Conservation (phyloP, 92 coral and sea anemone genomes). For the Muricea muricata region DNA sequence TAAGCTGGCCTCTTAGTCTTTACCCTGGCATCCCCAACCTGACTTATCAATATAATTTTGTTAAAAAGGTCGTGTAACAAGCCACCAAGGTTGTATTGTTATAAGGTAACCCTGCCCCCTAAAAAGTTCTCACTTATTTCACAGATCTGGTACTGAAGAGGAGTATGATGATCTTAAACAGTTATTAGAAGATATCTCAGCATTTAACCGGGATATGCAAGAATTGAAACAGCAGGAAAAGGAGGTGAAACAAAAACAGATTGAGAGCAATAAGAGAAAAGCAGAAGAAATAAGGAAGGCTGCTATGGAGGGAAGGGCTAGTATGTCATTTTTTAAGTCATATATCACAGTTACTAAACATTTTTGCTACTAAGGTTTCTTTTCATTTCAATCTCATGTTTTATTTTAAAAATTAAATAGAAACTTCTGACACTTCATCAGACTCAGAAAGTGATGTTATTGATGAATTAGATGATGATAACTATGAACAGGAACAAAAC, state of each 20-base stretch:
- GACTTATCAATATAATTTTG: too few species aligned
- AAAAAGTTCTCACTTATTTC: background rate
- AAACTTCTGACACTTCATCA: conserved; percentile 1
- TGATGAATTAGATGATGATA: background rate
- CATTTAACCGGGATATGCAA: conserved; percentile 7
- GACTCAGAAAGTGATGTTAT: conserved; percentile 18
- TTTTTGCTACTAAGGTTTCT: background rate
- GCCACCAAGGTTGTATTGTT: too few species aligned
- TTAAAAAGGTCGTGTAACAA: too few species aligned
- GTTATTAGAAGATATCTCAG: conserved; percentile 1
- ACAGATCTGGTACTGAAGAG: conserved; percentile 28
- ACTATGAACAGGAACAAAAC: background rate
- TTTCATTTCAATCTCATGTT: background rate
- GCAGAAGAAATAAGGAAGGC: background rate
- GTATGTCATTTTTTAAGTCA: background rate
- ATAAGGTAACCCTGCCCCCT: background rate
- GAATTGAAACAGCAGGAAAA: background rate
- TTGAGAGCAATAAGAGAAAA: background rate
- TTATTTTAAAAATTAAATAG: background rate
- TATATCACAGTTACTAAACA: background rate
- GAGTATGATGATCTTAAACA: background rate
- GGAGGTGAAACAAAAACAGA: background rate
- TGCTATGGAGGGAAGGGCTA: conserved; percentile 21
- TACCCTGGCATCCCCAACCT: too few species aligned
- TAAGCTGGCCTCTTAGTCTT: too few species aligned